Conservation (phyloP, 1,140 invertebrate species). For the Brachionus sp. region DNA sequence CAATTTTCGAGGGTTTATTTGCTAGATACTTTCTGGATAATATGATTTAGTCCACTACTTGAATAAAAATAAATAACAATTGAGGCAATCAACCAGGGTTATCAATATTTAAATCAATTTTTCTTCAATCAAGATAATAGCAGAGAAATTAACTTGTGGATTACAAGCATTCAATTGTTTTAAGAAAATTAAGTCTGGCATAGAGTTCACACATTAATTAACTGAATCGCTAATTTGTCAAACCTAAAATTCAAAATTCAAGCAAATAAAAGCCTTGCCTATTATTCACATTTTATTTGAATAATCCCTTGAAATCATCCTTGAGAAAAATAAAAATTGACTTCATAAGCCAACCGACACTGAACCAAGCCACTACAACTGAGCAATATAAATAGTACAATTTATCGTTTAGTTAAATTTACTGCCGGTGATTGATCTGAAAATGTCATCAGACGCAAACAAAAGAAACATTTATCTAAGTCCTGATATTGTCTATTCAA, state of each 20-base stretch:
- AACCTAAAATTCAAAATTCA: background rate
- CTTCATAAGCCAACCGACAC: background rate
- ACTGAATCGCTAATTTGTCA: background rate
- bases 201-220: background rate
- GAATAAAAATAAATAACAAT: too few species aligned
- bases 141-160: too few species aligned
- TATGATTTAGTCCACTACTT: too few species aligned
- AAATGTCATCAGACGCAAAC: background rate
- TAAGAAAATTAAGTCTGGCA: background rate
- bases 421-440: too few species aligned
- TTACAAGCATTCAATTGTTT: background rate
- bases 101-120: too few species aligned
- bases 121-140: too few species aligned
- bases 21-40: too few species aligned
- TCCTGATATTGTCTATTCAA: background rate
- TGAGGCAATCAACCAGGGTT: too few species aligned
- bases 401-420: too few species aligned
- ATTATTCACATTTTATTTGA: background rate
- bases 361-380: background rate
- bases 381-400: too few species aligned
- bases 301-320: background rate
- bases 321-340: background rate
- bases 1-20: too few species aligned
- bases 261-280: background rate
- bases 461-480: background rate